Conservation (phyloP, 2,113 vertebrate genomes). For the Cololabis saira region DNA sequence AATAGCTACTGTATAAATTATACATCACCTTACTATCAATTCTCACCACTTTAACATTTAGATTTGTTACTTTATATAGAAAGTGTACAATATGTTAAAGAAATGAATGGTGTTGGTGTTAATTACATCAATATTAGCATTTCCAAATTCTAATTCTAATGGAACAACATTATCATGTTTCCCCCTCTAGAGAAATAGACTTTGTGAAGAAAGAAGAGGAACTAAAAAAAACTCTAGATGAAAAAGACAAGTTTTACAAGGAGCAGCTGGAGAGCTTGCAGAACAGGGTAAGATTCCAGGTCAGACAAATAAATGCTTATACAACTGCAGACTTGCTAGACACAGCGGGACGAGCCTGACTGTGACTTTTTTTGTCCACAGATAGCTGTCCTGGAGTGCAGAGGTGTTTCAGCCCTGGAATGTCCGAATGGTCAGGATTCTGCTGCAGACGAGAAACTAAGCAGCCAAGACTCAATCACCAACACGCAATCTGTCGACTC, state of each 20-base stretch:
- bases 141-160: slow-evolving; percentile 33
- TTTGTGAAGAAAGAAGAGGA: slow-evolving; percentile 91
- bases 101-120: neutral
- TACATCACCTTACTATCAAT: too few relatives aligned
- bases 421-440: slow-evolving; percentile 13
- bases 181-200: slow-evolving; percentile 86
- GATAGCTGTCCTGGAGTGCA: slow-evolving; percentile 83
- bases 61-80: too few relatives aligned
- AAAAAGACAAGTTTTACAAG: slow-evolving; percentile 85
- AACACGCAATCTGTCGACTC: slow-evolving; percentile 75
- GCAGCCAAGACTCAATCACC: slow-evolving; percentile 57
- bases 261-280: slow-evolving; percentile 84
- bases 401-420: slow-evolving; percentile 31
- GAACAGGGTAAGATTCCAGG: slow-evolving; percentile 80
- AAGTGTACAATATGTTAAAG: too few relatives aligned
- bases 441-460: slow-evolving; percentile 41
- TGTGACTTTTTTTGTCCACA: slow-evolving; percentile 60
- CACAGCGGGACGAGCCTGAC: neutral
- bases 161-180: slow-evolving; percentile 33
- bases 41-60: too few relatives aligned
- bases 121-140: neutral
- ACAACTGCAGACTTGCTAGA: neutral
- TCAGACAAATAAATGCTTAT: neutral
- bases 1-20: too few relatives aligned
- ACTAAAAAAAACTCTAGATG: slow-evolving; percentile 83